A percentile compares a stretch with the other conserved stretches of the same genome.
Conservation (phyloP, 2,113 vertebrate species). For the Miniopterus natalensis region DNA sequence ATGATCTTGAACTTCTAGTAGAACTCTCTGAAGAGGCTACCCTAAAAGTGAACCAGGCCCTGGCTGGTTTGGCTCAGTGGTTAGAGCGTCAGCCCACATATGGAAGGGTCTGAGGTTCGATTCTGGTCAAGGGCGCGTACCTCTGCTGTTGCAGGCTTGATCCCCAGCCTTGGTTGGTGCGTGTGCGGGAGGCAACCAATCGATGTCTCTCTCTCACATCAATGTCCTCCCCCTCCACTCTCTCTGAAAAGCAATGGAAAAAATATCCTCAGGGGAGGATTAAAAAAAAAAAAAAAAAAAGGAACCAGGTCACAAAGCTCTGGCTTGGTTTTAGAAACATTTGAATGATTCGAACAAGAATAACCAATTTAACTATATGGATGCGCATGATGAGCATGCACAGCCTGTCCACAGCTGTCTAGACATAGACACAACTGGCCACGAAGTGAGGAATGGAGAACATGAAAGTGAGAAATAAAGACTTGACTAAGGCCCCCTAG, state of each 20-base stretch:
- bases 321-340: not conserved
- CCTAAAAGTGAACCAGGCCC: not conserved
- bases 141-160: too few relatives aligned
- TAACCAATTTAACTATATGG: not conserved
- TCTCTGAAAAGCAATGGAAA: too few relatives aligned
- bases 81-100: too few relatives aligned
- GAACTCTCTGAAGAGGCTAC: not conserved
- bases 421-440: not conserved
- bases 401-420: not conserved
- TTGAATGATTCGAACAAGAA: not conserved
- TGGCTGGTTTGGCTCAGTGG: too few relatives aligned
- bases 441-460: not conserved
- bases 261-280: too few relatives aligned
- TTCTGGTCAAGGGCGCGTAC: too few relatives aligned
- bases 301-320: constrained; percentile 4
- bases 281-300: not conserved
- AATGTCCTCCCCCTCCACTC: too few relatives aligned
- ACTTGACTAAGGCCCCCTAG: not conserved
- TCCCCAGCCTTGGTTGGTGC: too few relatives aligned
- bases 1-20: not conserved
- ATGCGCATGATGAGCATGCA: fast-evolving
- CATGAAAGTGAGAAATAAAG: too few relatives aligned
- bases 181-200: too few relatives aligned
- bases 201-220: too few relatives aligned
- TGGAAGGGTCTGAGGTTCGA: too few relatives aligned